Percentiles rank a stretch among this genome's conserved stretches.
These are phyloP conservation scores for Pangasius krempfi DNA, from an alignment of 2,797 vertebrate genomes.

Conservation along the genomic window DNA sequence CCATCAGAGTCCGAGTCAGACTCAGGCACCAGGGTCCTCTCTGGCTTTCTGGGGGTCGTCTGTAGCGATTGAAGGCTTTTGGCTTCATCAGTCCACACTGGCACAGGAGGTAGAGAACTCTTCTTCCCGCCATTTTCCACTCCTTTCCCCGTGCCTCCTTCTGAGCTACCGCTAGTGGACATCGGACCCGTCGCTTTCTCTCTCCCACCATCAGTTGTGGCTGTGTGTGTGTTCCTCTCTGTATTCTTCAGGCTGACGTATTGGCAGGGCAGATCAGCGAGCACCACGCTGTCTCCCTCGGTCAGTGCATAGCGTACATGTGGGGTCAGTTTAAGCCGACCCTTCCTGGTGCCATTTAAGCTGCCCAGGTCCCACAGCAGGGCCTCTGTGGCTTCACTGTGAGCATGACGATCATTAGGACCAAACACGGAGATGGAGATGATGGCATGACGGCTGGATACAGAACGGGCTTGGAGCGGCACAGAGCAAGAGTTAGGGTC, in stretches of 20 bases:
- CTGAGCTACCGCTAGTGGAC: not conserved
- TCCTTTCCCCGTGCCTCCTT: constrained; percentile 6
- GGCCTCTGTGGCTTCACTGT: constrained; percentile 66
- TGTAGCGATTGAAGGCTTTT: constrained; percentile 62
- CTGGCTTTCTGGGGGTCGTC: constrained; percentile 64
- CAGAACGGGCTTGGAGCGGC: constrained; percentile 74
- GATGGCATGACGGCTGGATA: constrained; percentile 84
- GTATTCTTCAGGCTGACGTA: constrained; percentile 62
- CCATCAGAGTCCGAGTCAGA: constrained; percentile 83
- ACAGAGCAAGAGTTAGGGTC: constrained; percentile 76
- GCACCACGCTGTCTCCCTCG: constrained; percentile 77
- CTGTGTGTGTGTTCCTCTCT: not conserved
- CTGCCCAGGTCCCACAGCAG: constrained; percentile 84
- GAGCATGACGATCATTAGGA: constrained; percentile 45
- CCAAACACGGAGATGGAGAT: constrained; percentile 75
- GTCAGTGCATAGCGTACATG: constrained; percentile 80
- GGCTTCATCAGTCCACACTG: constrained; percentile 37
- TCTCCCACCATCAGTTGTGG: constrained; percentile 17
- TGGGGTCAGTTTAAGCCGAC: constrained; percentile 77
- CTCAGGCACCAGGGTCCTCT: constrained; percentile 77
- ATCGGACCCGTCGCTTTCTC: not conserved
- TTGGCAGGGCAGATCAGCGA: constrained; percentile 86
- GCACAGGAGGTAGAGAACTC: constrained; percentile 43
- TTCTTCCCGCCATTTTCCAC: constrained; percentile 14
- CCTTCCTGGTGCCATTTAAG: constrained; percentile 86